phyloP scores from a whole-genome alignment of 1,140 invertebrate species.

The Onthophagus taurus region DNA sequence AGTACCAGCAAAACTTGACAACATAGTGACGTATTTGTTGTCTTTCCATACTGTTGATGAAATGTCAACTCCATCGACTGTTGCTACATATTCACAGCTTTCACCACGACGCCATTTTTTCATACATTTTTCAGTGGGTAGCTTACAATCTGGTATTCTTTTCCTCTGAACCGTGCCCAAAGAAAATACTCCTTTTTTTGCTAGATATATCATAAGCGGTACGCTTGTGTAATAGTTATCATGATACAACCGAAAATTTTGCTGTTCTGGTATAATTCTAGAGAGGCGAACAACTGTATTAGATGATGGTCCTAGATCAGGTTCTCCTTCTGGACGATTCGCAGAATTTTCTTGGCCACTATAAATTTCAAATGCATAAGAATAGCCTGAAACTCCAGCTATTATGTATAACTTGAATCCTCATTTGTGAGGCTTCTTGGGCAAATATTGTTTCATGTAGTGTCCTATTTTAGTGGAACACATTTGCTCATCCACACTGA shows the following conservation, averaged over 20 bases:
- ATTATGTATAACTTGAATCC: constrained; percentile 33
- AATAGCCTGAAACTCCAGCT: constrained; percentile 15
- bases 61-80: constrained; percentile 2
- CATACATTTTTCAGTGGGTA: constrained; percentile 1
- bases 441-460: constrained; percentile 21
- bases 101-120: constrained; percentile 7
- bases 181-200: not conserved
- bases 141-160: constrained; percentile 2
- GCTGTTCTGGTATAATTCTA: not conserved
- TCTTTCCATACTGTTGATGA: not conserved
- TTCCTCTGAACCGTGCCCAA: constrained; percentile 7
- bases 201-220: constrained; percentile 5
- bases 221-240: constrained; percentile 9
- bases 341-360: constrained; percentile 5
- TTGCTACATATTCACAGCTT: constrained; percentile 37
- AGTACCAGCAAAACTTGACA: constrained; percentile 2
- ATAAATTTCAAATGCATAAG: constrained; percentile 22
- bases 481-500: constrained; percentile 20
- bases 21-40: constrained; percentile 2
- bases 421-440: constrained; percentile 36
- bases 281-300: constrained; percentile 15
- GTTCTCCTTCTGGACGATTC: not conserved
- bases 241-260: constrained; percentile 7
- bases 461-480: constrained; percentile 20
- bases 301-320: constrained; percentile 12